phyloP scores from a whole-genome alignment of 1,140 invertebrate genomes.

The Theocolax elegans region DNA sequence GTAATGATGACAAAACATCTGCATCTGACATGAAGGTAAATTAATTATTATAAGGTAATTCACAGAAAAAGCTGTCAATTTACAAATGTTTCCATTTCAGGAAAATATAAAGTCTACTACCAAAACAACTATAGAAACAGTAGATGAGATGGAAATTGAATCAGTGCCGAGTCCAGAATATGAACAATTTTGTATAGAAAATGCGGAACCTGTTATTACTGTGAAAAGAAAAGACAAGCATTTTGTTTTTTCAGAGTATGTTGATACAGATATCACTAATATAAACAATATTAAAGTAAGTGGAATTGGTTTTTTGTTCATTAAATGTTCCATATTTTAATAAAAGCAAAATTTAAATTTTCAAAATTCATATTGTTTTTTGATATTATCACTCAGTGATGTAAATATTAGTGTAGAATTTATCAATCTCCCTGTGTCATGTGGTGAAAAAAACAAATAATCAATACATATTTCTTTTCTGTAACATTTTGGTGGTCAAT shows the following conservation, averaged over 20 bases:
- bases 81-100: no score
- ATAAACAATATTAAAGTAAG: no score
- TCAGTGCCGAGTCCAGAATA: neutral
- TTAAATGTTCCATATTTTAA: neutral
- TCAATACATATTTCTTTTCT: no score
- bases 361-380: neutral
- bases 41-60: neutral
- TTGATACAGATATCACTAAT: no score
- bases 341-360: neutral
- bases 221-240: constrained; percentile 14
- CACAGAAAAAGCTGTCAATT: neutral
- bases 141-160: neutral
- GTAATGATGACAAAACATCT: constrained; percentile 2
- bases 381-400: no score
- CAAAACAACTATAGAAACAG: no score
- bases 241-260: neutral
- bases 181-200: constrained; percentile 22
- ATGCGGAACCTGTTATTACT: constrained; percentile 4
- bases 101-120: no score
- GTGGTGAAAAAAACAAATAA: no score
- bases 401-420: no score
- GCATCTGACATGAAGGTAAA: neutral
- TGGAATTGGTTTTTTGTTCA: no score
- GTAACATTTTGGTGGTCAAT: no score
- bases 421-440: no score